A percentile compares a stretch with the other conserved stretches of the same genome.
Evolutionary conservation across 2,888 invertebrate genomes (phyloP).

Genomic region (Cryptocephalus primarius): DNA sequence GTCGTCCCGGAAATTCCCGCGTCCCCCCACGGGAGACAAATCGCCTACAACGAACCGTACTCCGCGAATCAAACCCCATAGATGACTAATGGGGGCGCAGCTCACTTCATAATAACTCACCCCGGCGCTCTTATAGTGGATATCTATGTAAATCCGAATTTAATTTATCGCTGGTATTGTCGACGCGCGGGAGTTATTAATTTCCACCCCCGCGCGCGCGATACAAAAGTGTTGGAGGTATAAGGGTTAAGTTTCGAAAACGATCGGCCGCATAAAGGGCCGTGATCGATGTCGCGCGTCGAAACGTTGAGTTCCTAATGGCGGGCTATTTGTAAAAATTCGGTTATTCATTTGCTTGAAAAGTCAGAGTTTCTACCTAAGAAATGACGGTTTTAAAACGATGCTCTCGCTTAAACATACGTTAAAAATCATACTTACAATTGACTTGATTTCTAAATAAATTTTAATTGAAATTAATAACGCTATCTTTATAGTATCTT

Average conservation of each 20-base stretch:
- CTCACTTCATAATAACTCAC: slow-evolving; percentile 15
- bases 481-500: too few species aligned
- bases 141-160: slow-evolving; percentile 16
- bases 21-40: neutral
- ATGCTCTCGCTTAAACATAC: too few species aligned
- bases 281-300: too few species aligned
- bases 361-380: neutral
- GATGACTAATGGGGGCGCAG: slow-evolving; percentile 22
- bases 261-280: too few species aligned
- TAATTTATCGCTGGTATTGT: slow-evolving; percentile 14
- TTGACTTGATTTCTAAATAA: too few species aligned
- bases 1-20: too few species aligned
- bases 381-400: too few species aligned
- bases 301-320: too few species aligned
- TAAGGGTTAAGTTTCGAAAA: too few species aligned
- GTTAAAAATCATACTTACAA: too few species aligned
- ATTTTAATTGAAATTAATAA: too few species aligned
- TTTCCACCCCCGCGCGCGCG: neutral
- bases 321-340: too few species aligned
- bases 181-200: slow-evolving; percentile 8
- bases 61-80: slow-evolving; percentile 13
- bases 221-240: neutral
- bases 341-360: neutral
- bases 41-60: slow-evolving; percentile 7
- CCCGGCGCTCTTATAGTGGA: slow-evolving; percentile 14